These are phyloP conservation scores for Sarcophaga carnaria DNA, from an alignment of 2,888 invertebrate species.

Conservation along the genomic window DNA sequence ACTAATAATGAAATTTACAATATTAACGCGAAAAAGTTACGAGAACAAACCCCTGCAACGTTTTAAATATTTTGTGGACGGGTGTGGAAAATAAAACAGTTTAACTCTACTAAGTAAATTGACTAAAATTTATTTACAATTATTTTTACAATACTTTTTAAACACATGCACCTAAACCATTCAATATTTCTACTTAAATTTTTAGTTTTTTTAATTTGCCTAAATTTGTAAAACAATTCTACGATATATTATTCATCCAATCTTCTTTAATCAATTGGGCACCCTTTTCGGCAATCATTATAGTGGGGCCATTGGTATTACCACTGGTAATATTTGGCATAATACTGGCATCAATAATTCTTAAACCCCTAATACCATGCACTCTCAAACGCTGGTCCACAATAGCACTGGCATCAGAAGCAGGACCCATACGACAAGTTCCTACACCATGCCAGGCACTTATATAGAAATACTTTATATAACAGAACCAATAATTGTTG, in stretches of 20 bases:
- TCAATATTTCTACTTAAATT: too few species aligned
- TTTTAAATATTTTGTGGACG: too few species aligned
- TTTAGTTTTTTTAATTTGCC: background rate
- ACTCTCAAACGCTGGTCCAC: slow-evolving; percentile 83
- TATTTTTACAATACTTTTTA: background rate
- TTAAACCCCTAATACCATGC: slow-evolving; percentile 85
- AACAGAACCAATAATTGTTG: slow-evolving; percentile 84
- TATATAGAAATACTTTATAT: slow-evolving; percentile 83
- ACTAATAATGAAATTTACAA: too few species aligned
- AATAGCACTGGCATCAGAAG: slow-evolving; percentile 82
- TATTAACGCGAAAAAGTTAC: too few species aligned
- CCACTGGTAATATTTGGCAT: slow-evolving; percentile 90
- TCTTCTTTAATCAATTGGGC: slow-evolving; percentile 83
- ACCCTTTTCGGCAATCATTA: slow-evolving; percentile 94
- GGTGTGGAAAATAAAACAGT: too few species aligned
- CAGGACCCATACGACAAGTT: slow-evolving; percentile 87
- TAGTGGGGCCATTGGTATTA: slow-evolving; percentile 91
- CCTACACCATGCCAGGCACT: slow-evolving; percentile 87
- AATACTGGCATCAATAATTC: slow-evolving; percentile 92
- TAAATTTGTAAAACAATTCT: background rate
- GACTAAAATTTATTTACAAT: background rate
- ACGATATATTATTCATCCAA: slow-evolving; percentile 58
- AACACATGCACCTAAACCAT: too few species aligned
- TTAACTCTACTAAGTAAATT: too few species aligned
- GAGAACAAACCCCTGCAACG: too few species aligned